Evolutionary conservation across 2,113 vertebrate genomes (phyloP), one percentile per base, ranked within the genome.

Genomic region (Carettochelys insculpta): DNA sequence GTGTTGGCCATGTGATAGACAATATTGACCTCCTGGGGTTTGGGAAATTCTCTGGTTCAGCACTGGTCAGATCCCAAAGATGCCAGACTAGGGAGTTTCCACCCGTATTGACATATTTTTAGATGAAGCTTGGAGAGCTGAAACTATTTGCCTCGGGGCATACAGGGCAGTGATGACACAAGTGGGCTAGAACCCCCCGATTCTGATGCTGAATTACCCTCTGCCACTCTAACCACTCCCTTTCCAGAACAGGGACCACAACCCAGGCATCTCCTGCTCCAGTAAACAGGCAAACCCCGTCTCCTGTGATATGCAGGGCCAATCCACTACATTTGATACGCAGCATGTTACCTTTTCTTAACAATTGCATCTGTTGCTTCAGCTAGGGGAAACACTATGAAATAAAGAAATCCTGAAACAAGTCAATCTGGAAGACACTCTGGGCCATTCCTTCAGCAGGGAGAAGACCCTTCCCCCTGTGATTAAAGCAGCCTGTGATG

Each of bases 391-490:
- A 71, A 77, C 53, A 48, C 17, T 52, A 27, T 17, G 45, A 71
- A 48, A 71, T 16, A 43, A 75, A 53, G 50, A 38, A 3, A 27
- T 6, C 5, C 82, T 77, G 65, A 80, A 45, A 17, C 53, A 10
- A 76, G 85, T 34, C 34, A 34, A 34, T 11, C 31, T 4, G 20
- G 10, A 75, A 31, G 52, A 45, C 19, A 73, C 73, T 43, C 11
- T 27, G 45, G 31, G 17, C 51, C 41, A 73, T 75, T 71, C 80
- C 29, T 83, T 78, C 83, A 68, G 48, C 48, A 65, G 82, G 84
- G 77, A 82, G 75, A 90, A 84, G 11, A 34, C 19, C 45, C 34
- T 24, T 82, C 90, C n/a, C 77, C n/a, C 24, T 87, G 50, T 45
- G 71, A 61, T 51, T 45, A 24, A 86, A 89, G 71, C 6, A 27